Percentiles rank a stretch among this genome's conserved stretches.
phyloP scores from a whole-genome alignment of 2,888 invertebrate genomes.

The Malthinus flaveolus region DNA sequence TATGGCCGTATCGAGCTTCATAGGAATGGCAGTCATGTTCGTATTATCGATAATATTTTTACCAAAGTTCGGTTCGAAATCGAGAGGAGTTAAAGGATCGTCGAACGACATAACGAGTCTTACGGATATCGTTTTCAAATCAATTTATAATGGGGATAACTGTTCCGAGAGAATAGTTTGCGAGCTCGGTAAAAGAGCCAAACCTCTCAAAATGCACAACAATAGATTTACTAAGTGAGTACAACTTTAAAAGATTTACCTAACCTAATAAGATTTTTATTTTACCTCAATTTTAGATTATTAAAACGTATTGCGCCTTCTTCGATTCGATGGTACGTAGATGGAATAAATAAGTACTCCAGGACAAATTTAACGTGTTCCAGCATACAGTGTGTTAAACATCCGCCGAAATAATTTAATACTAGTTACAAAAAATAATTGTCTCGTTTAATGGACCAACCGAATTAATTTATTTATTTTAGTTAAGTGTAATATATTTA shows the following conservation, averaged over 20 bases:
- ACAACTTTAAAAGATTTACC: not conserved
- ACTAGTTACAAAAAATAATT: no score
- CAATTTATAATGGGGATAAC: conserved; percentile 54
- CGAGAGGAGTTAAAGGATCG: conserved; percentile 40
- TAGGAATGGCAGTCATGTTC: conserved; percentile 60
- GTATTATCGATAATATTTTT: conserved; percentile 57
- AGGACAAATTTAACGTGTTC: conserved; percentile 50
- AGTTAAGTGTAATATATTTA: no score
- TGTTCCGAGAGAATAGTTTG: conserved; percentile 56
- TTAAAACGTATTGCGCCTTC: conserved; percentile 47
- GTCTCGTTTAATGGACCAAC: no score
- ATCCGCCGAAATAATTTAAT: conserved; percentile 3
- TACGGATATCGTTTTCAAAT: conserved; percentile 51
- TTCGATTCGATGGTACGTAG: conserved; percentile 47
- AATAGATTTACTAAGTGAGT: conserved; percentile 53
- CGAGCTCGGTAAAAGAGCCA: conserved; percentile 53
- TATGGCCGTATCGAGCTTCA: conserved; percentile 61
- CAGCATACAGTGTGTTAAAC: conserved; percentile 47
- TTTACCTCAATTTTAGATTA: conserved; percentile 40
- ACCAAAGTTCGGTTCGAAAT: conserved; percentile 53
- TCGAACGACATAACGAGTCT: conserved; percentile 49
- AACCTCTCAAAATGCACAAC: conserved; percentile 48
- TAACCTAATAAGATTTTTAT: not conserved
- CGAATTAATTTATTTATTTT: no score
- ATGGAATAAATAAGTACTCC: conserved; percentile 46